Conservation (phyloP, 2,888 invertebrate genomes). For the Polydrusus pterygomalis region DNA sequence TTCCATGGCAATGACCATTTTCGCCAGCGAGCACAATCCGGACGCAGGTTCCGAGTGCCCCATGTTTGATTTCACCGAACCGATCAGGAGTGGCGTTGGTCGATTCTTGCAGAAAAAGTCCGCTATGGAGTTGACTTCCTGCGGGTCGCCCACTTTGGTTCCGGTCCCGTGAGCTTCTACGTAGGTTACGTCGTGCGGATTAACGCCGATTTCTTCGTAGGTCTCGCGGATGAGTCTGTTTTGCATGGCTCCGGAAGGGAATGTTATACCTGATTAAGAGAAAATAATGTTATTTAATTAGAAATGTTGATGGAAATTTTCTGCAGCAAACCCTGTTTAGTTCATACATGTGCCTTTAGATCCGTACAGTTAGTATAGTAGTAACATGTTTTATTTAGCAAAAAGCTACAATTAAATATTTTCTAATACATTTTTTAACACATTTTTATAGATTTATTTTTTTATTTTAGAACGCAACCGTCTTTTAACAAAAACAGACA, state of each 20-base stretch:
- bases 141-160: slow-evolving; percentile 98
- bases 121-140: slow-evolving; percentile 96
- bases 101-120: slow-evolving; percentile 92
- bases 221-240: slow-evolving; percentile 88
- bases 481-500: too few relatives aligned
- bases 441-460: too few relatives aligned
- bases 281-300: too few relatives aligned
- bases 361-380: too few relatives aligned
- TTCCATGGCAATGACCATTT: slow-evolving; percentile 95
- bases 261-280: slow-evolving; percentile 75
- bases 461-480: too few relatives aligned
- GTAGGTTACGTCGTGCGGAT: slow-evolving; percentile 89
- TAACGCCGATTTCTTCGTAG: slow-evolving; percentile 87
- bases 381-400: too few relatives aligned
- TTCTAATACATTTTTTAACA: too few relatives aligned
- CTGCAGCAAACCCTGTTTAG: too few relatives aligned
- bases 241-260: slow-evolving; percentile 87
- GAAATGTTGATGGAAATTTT: too few relatives aligned
- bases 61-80: slow-evolving; percentile 99
- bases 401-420: too few relatives aligned
- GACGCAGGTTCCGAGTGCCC: slow-evolving; percentile 97
- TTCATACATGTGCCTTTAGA: too few relatives aligned
- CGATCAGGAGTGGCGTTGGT: slow-evolving; percentile 87
- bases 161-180: slow-evolving; percentile 99
- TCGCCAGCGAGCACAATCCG: slow-evolving; percentile 92